Conservation (phyloP, 2,888 invertebrate species). For the Cotesia congregata region DNA sequence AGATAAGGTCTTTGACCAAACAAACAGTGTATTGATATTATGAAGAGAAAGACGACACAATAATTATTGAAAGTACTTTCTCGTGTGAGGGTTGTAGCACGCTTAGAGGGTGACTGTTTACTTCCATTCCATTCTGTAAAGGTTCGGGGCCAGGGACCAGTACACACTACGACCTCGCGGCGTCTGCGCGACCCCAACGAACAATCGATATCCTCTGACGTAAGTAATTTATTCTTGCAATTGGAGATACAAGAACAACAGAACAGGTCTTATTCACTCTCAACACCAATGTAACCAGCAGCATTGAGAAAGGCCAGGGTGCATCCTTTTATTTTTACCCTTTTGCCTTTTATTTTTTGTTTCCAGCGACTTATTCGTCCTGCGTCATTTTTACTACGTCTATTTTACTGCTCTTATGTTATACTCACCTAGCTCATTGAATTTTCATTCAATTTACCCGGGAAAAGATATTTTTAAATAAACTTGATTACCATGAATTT, state of each 20-base stretch:
- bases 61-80: slow-evolving; percentile 20
- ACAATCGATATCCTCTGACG: slow-evolving; percentile 66
- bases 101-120: slow-evolving; percentile 58
- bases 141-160: slow-evolving; percentile 44
- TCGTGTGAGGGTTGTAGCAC: slow-evolving; percentile 43
- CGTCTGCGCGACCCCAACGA: slow-evolving; percentile 63
- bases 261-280: not conserved
- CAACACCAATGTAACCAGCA: slow-evolving; percentile 24
- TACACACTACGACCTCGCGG: slow-evolving; percentile 45
- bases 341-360: slow-evolving; percentile 21
- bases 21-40: slow-evolving; percentile 7
- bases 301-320: slow-evolving; percentile 60
- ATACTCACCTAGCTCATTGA: not conserved
- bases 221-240: slow-evolving; percentile 49
- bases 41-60: slow-evolving; percentile 18
- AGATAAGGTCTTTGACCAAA: slow-evolving; percentile 13
- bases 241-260: slow-evolving; percentile 22
- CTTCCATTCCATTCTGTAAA: slow-evolving; percentile 44
- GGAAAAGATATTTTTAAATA: not conserved
- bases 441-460: not conserved
- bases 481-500: not conserved
- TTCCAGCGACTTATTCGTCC: slow-evolving; percentile 8
- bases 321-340: slow-evolving; percentile 29
- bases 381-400: slow-evolving; percentile 2
- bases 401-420: not conserved